Evolutionary conservation across 2,113 vertebrate species (phyloP).

Genomic region (Pangasianodon hypophthalmus): DNA sequence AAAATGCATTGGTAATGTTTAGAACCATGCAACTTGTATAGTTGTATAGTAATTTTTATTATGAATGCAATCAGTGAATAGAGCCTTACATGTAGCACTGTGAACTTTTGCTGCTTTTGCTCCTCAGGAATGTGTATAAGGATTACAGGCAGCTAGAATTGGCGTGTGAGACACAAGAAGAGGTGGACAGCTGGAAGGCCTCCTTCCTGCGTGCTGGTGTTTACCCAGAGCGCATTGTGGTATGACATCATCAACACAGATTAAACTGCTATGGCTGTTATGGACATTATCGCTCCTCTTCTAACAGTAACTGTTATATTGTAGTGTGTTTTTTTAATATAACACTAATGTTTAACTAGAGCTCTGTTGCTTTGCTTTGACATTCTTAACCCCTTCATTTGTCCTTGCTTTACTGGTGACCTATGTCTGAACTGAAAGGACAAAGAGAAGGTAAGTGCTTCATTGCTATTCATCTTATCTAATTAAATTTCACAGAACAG

Average conservation of each 20-base stretch:
- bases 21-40: not conserved
- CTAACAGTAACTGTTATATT: not conserved
- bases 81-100: not conserved
- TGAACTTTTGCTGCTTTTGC: not conserved
- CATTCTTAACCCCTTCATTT: not conserved
- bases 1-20: not conserved
- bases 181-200: slow-evolving; percentile 96
- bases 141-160: slow-evolving; percentile 94
- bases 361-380: not conserved
- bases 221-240: slow-evolving; percentile 90
- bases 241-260: slow-evolving; percentile 57
- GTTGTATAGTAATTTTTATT: not conserved
- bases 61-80: not conserved
- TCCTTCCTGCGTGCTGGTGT: slow-evolving; percentile 94
- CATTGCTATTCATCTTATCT: not conserved
- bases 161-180: slow-evolving; percentile 94
- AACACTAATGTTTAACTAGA: not conserved
- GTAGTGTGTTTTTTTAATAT: not conserved
- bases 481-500: not conserved
- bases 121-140: slow-evolving; percentile 91
- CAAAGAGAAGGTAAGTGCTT: slow-evolving; percentile 65
- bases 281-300: not conserved
- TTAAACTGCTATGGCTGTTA: not conserved
- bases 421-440: slow-evolving; percentile 53
- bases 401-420: slow-evolving; percentile 1